phyloP scores from a whole-genome alignment of 2,888 invertebrate species.

The Lordiphosa fenestrarum region DNA sequence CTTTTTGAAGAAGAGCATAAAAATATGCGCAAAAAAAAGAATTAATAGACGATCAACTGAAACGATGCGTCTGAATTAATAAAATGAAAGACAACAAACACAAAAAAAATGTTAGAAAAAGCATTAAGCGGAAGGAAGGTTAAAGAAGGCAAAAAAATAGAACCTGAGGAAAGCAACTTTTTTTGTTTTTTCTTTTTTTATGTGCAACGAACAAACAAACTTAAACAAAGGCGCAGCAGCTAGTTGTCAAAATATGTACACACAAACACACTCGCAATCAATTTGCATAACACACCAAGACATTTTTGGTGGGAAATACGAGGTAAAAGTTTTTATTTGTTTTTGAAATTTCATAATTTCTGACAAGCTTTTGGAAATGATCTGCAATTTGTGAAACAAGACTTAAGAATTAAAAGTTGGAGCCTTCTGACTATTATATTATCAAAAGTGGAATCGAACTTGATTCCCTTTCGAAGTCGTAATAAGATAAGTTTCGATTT shows the following conservation, averaged over 20 bases:
- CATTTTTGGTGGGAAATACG: conserved; percentile 48
- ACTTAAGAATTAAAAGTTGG: no score
- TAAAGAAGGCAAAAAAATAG: conserved; percentile 12
- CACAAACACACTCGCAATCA: conserved; percentile 50
- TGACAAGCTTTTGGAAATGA: no score
- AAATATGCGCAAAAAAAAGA: conserved; percentile 46
- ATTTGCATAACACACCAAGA: conserved; percentile 67
- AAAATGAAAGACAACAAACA: conserved; percentile 27
- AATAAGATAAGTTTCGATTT: no score
- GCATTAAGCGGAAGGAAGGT: conserved; percentile 63
- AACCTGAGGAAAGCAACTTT: conserved; percentile 13
- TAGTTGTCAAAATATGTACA: conserved; percentile 36
- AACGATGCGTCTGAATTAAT: conserved; percentile 49
- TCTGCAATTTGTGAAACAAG: no score
- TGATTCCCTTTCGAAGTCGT: no score
- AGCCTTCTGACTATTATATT: no score
- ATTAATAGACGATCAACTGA: conserved; percentile 64
- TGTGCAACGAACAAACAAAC: neutral
- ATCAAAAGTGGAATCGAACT: no score
- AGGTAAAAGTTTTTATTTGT: conserved; percentile 12
- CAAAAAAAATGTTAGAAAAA: conserved; percentile 56
- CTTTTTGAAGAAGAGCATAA: conserved; percentile 67
- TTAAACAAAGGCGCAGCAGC: conserved; percentile 26
- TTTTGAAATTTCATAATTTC: conserved; percentile 18
- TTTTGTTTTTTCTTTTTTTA: no score